Evolutionary conservation across 1,140 invertebrate species (phyloP), one percentile per base, ranked within the genome.

Genomic region (Drosophila tropicalis): DNA sequence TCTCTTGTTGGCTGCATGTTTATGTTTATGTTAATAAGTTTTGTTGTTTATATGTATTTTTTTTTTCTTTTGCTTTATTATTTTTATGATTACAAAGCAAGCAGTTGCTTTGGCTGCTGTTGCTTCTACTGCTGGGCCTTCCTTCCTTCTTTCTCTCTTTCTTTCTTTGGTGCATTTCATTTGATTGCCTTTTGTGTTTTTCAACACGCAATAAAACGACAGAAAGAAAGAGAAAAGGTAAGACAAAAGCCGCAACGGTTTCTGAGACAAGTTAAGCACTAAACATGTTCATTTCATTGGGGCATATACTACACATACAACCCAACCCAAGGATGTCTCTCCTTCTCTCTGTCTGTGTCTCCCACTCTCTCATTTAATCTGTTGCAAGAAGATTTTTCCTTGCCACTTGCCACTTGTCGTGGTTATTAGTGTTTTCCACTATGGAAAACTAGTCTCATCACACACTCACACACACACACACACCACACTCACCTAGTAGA

Each of bases 1-100:
- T 54, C n/a, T 40, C 62, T 19, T 17, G 41, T 62, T 58, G 76
- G 40, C 58, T 77, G 80, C 80, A 72, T 83, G 84, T 85, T 86
- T 79, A 81, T 86, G 75, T 74, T 83, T 87, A 87, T 87, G 84
- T 73, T 89, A 89, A 89, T 89, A 78, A 89, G 73, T 89, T 89
- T 74, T 72, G 58, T 75, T 83, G 72, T 77, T 86, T 83, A 79
- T 87, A 79, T 72, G 36, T 39, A 4, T 87, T 87, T 83, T 51
- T n/a, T 47, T 51, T 22, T 51, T 10, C 17, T 47, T 47, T 51
- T 47, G 6, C 13, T 47, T 47, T 51, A 51, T 76, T 76, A 72
- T 79, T 79, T 29, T 65, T 65, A 58, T 39, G 56, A 72, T 67
- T 72, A 70, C 69, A 65, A 71, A 71, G 68, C 69, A 64, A 65